Evolutionary conservation across 2,113 vertebrate genomes (phyloP).

Genomic region (Ammodramus savannarum): DNA sequence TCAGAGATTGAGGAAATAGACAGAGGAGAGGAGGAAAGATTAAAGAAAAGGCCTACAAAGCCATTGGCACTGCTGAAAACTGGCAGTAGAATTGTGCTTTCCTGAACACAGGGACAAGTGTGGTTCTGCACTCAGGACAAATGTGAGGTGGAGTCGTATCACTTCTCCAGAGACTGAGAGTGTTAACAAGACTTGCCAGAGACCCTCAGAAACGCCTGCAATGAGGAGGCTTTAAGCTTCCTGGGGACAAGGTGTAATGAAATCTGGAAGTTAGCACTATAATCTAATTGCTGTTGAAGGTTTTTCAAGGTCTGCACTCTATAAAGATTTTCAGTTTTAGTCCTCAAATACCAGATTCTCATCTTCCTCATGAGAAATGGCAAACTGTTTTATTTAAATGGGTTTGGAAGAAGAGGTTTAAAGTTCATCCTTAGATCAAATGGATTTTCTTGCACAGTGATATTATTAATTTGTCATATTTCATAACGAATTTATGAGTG

Average conservation of each 20-base stretch:
- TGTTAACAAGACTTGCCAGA: background rate
- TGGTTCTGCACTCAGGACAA: background rate
- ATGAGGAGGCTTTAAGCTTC: background rate
- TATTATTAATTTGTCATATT: slow-evolving; percentile 9
- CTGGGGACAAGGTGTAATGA: background rate
- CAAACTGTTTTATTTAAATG: slow-evolving; percentile 15
- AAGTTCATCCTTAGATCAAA: slow-evolving; percentile 8
- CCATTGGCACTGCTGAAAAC: background rate
- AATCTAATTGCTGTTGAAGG: background rate
- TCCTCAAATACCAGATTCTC: background rate
- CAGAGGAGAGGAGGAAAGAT: background rate
- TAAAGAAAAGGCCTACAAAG: background rate
- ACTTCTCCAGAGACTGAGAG: background rate
- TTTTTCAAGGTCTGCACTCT: background rate
- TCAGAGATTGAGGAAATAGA: background rate
- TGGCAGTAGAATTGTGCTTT: background rate
- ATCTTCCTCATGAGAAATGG: background rate
- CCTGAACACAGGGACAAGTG: background rate
- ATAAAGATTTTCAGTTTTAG: background rate
- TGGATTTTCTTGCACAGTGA: slow-evolving; percentile 3
- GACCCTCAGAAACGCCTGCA: background rate
- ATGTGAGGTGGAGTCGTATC: background rate
- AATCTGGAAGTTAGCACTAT: background rate
- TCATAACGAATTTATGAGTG: background rate
- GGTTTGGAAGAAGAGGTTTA: background rate